Evolutionary conservation across 2,113 vertebrate genomes (phyloP).

Genomic region (Heterotilapia buettikoferi): DNA sequence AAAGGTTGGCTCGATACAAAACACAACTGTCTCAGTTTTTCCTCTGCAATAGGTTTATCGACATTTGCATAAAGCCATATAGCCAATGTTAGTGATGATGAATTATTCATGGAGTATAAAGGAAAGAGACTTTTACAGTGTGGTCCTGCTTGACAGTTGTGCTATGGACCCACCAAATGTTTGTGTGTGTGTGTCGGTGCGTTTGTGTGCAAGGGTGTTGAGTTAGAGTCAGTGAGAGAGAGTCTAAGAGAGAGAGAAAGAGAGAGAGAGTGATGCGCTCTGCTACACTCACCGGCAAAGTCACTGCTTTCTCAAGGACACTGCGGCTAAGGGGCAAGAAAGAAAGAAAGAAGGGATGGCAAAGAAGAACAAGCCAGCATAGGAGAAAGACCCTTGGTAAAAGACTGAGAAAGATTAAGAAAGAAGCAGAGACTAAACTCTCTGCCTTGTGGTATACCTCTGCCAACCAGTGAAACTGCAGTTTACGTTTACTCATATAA

Average conservation of each 20-base stretch:
- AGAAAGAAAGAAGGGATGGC: slow-evolving; percentile 23
- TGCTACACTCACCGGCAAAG: slow-evolving; percentile 59
- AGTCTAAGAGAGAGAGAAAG: neutral
- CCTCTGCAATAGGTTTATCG: slow-evolving; percentile 29
- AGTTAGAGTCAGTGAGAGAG: neutral
- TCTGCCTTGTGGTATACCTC: neutral
- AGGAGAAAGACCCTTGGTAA: neutral
- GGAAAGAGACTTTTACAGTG: slow-evolving; percentile 20
- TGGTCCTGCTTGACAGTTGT: slow-evolving; percentile 23
- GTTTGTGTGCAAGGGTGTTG: neutral
- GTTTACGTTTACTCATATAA: neutral
- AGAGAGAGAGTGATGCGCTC: slow-evolving; percentile 40
- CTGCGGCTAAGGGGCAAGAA: slow-evolving; percentile 59
- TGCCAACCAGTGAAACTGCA: neutral
- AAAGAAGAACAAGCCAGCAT: neutral
- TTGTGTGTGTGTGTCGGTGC: neutral
- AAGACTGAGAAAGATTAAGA: neutral
- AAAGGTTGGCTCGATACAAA: neutral
- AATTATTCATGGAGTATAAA: slow-evolving; percentile 59
- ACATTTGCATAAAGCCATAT: slow-evolving; percentile 46
- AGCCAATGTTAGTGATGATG: slow-evolving; percentile 20
- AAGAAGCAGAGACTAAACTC: neutral
- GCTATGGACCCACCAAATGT: neutral
- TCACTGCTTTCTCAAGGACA: slow-evolving; percentile 72
- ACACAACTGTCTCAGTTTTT: neutral